These are phyloP conservation scores for Calameuta idolon DNA, from an alignment of 2,888 invertebrate species.

Conservation along the genomic window DNA sequence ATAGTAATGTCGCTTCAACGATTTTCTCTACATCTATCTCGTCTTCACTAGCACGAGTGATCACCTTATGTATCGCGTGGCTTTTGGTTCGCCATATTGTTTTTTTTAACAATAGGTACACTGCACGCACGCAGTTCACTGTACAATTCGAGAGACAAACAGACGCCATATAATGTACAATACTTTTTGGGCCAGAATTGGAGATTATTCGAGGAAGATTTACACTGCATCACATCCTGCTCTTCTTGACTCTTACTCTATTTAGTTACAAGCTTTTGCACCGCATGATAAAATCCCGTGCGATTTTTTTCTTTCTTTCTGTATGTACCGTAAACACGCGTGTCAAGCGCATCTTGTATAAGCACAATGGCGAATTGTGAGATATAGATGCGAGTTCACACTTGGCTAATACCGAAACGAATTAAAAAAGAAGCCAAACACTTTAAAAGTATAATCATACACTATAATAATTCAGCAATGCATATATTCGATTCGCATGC, in stretches of 20 bases:
- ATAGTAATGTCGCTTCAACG: background rate
- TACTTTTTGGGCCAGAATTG: background rate
- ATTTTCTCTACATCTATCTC: background rate
- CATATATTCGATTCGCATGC: constrained; percentile 55
- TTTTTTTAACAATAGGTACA: background rate
- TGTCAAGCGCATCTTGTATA: background rate
- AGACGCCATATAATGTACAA: background rate
- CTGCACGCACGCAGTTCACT: background rate
- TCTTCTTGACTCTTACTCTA: background rate
- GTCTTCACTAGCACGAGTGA: background rate
- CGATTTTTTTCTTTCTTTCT: background rate
- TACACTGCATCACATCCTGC: background rate
- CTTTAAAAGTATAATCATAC: constrained; percentile 47
- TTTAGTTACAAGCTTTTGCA: background rate
- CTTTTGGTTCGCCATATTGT: background rate
- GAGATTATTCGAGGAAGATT: background rate
- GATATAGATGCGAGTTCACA: background rate
- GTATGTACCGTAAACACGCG: background rate
- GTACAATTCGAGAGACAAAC: background rate
- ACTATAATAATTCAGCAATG: constrained; percentile 53
- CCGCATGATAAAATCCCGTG: background rate
- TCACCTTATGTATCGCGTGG: background rate
- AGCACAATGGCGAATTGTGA: background rate
- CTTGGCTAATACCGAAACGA: background rate
- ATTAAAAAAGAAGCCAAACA: constrained; percentile 45